A percentile compares a stretch with the other conserved stretches of the same genome.
Evolutionary conservation across 2,113 vertebrate species (phyloP).

Genomic region (Anhinga anhinga): DNA sequence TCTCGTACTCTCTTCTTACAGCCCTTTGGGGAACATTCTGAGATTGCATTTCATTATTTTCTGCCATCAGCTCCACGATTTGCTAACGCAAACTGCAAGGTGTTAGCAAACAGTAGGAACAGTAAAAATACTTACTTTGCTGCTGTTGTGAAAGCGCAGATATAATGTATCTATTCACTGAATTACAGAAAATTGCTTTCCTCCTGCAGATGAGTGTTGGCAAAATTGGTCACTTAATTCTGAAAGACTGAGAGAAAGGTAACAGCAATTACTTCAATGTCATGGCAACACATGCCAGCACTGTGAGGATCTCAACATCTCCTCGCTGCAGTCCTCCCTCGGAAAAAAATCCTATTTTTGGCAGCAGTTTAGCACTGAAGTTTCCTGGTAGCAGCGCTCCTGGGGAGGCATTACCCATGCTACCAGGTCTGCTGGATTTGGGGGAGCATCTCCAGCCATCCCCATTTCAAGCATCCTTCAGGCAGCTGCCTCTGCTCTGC

Average conservation of each 20-base stretch:
- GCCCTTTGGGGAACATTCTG: background rate
- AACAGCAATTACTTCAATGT: background rate
- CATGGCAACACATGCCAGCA: slow-evolving; percentile 10
- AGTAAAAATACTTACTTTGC: accelerated
- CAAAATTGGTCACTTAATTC: slow-evolving; percentile 36
- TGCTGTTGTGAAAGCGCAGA: background rate
- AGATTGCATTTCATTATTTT: background rate
- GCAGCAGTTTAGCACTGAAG: background rate
- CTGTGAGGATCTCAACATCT: background rate
- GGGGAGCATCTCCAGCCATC: background rate
- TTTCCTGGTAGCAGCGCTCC: background rate
- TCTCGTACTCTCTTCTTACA: background rate
- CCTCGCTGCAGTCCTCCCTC: background rate
- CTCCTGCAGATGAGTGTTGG: background rate
- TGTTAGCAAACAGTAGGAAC: background rate
- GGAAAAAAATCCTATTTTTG: accelerated
- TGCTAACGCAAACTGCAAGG: background rate
- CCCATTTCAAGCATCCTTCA: background rate
- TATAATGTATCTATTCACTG: background rate
- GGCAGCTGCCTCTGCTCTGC: background rate
- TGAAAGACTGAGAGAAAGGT: background rate
- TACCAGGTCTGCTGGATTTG: background rate
- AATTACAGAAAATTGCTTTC: slow-evolving; percentile 4
- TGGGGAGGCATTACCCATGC: accelerated
- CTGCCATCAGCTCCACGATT: background rate